Evolutionary conservation across 2,888 invertebrate genomes (phyloP).

Genomic region (Synergus umbraculus): DNA sequence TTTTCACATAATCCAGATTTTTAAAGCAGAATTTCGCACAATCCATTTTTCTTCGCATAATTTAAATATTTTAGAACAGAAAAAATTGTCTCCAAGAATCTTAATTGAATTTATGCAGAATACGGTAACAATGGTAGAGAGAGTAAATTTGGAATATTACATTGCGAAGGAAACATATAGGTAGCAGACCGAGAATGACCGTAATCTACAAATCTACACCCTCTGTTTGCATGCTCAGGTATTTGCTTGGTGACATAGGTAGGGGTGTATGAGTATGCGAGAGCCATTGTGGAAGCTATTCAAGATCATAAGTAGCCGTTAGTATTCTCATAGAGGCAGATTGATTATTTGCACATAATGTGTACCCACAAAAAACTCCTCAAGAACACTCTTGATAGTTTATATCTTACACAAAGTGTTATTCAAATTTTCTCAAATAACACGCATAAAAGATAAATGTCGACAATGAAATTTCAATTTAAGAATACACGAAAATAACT

Average conservation of each 20-base stretch:
- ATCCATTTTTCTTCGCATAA: too few species aligned
- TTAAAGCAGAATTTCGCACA: too few species aligned
- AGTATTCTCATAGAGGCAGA: constrained; percentile 47
- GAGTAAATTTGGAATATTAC: constrained; percentile 17
- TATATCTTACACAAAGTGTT: neutral
- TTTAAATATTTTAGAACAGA: too few species aligned
- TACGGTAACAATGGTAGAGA: neutral
- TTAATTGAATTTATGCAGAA: neutral
- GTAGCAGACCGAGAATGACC: constrained; percentile 24
- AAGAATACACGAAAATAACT: too few species aligned
- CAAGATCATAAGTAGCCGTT: constrained; percentile 47
- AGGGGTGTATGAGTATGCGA: constrained; percentile 34
- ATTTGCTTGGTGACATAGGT: constrained; percentile 52
- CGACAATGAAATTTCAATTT: neutral
- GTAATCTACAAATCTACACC: constrained; percentile 36
- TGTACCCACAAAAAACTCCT: constrained; percentile 29
- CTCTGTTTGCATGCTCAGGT: constrained; percentile 49
- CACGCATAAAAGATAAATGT: neutral
- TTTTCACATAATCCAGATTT: too few species aligned
- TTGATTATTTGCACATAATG: constrained; percentile 42
- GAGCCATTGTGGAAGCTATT: constrained; percentile 47
- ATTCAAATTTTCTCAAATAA: neutral
- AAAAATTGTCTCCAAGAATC: too few species aligned
- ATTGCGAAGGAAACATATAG: constrained; percentile 2
- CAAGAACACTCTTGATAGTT: constrained; percentile 24